phyloP scores from a whole-genome alignment of 2,888 invertebrate genomes.

The Pyrrhosoma nymphula region DNA sequence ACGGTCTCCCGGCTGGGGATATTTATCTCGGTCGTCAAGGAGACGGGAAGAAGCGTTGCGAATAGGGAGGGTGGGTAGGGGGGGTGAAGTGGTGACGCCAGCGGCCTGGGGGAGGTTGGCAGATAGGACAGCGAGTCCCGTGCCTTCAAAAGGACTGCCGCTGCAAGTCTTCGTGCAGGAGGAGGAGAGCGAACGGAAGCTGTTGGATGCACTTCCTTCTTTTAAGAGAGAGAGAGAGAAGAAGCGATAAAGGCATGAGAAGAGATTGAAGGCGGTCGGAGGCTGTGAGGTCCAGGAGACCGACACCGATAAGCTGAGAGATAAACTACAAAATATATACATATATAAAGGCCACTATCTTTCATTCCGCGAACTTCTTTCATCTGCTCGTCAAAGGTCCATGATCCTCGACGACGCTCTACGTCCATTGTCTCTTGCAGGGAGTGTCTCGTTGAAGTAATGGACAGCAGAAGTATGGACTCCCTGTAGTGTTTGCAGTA shows the following conservation, averaged over 20 bases:
- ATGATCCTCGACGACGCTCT: no score
- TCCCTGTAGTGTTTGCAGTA: no score
- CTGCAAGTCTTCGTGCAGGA: neutral
- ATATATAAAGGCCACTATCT: no score
- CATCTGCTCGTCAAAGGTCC: no score
- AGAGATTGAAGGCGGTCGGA: neutral
- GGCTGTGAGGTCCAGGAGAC: neutral
- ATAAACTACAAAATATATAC: no score
- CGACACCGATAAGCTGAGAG: no score
- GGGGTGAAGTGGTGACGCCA: neutral
- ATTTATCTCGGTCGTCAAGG: neutral
- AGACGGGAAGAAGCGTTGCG: neutral
- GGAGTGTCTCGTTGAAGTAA: no score
- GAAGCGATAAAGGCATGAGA: neutral
- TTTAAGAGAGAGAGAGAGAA: neutral
- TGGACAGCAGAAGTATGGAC: no score
- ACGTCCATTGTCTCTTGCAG: no score
- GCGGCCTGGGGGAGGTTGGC: neutral
- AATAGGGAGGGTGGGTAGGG: neutral
- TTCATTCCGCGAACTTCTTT: no score
- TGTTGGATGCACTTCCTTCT: slow-evolving; percentile 1
- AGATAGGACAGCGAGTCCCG: neutral
- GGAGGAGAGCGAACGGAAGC: neutral
- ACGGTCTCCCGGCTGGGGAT: neutral
- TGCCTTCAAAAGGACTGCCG: neutral